Evolutionary conservation across 2,113 vertebrate species (phyloP).

Genomic region (Epinephelus lanceolatus): DNA sequence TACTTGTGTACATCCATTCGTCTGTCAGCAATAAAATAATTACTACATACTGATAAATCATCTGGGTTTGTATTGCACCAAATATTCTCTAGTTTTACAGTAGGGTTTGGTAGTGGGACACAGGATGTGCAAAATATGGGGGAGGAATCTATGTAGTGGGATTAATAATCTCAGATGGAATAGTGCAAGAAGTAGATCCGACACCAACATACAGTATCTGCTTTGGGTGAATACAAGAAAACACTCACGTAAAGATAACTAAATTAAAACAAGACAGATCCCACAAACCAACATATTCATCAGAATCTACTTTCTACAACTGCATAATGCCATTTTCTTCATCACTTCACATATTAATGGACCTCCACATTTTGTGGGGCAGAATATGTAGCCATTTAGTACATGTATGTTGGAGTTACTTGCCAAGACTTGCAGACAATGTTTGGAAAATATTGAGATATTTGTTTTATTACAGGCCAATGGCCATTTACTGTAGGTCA

Average conservation of each 20-base stretch:
- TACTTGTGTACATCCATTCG: slow-evolving; percentile 76
- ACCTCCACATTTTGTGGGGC: slow-evolving; percentile 5
- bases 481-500: slow-evolving; percentile 23
- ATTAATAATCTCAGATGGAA: slow-evolving; percentile 76
- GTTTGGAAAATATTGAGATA: slow-evolving; percentile 12
- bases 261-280: slow-evolving; percentile 35
- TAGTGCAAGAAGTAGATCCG: slow-evolving; percentile 79
- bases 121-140: slow-evolving; percentile 76
- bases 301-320: slow-evolving; percentile 47
- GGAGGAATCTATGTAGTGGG: slow-evolving; percentile 64
- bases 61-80: slow-evolving; percentile 83
- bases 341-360: slow-evolving; percentile 18
- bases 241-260: slow-evolving; percentile 29
- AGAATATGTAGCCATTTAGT: not conserved
- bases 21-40: slow-evolving; percentile 80
- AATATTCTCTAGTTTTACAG: slow-evolving; percentile 74
- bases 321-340: slow-evolving; percentile 40
- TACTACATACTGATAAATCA: slow-evolving; percentile 72
- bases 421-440: not conserved
- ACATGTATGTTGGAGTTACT: not conserved
- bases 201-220: slow-evolving; percentile 67
- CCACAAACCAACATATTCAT: slow-evolving; percentile 39
- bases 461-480: slow-evolving; percentile 28
- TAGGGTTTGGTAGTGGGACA: slow-evolving; percentile 64
- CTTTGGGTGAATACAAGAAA: slow-evolving; percentile 61